Conservation (phyloP, 2,797 vertebrate genomes). For the Phaenicophaeus curvirostris region DNA sequence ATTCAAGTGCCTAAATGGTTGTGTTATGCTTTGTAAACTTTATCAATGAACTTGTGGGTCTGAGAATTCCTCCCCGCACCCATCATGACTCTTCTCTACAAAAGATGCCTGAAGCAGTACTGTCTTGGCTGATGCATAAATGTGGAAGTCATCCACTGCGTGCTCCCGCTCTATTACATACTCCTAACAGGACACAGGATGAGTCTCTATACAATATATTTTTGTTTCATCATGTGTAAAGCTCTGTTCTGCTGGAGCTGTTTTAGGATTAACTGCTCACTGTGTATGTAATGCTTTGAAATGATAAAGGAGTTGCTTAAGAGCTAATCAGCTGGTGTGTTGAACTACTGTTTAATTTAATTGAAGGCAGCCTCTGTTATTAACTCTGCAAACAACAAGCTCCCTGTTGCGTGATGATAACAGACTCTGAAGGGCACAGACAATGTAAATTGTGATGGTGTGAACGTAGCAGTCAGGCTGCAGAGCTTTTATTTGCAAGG, state of each 20-base stretch:
- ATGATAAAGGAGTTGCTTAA: neutral
- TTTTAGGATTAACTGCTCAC: neutral
- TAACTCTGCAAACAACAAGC: neutral
- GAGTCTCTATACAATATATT: neutral
- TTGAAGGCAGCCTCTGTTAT: neutral
- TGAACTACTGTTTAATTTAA: neutral
- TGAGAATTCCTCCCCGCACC: neutral
- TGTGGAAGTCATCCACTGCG: neutral
- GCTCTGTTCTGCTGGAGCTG: neutral
- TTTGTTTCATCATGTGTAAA: neutral
- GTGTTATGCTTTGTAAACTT: neutral
- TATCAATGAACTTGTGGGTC: neutral
- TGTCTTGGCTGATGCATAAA: neutral
- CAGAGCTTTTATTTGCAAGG: neutral
- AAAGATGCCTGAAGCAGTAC: neutral
- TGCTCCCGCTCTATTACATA: neutral
- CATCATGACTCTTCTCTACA: neutral
- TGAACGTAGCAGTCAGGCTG: neutral
- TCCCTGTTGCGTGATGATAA: neutral
- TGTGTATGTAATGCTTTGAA: neutral
- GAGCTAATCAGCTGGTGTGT: neutral
- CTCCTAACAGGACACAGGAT: neutral
- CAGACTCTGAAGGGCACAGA: neutral
- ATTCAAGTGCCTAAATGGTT: neutral
- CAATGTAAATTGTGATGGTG: neutral